Conservation (phyloP, 2,797 vertebrate species). For the Champsocephalus gunnari region DNA sequence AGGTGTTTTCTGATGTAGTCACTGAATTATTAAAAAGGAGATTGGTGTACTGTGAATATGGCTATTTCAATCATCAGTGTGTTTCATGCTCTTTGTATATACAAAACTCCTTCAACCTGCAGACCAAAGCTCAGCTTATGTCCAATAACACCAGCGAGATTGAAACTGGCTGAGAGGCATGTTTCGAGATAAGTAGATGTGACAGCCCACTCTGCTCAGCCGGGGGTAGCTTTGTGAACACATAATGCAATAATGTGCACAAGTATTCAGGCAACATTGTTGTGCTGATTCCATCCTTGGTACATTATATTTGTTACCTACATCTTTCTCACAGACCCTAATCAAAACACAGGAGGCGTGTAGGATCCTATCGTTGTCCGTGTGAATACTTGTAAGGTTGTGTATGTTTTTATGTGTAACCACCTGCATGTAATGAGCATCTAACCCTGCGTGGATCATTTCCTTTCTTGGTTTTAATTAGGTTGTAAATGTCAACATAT, state of each 20-base stretch:
- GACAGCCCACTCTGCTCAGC: slow-evolving; percentile 54
- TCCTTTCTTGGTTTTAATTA: slow-evolving; percentile 78
- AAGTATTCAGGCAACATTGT: slow-evolving; percentile 53
- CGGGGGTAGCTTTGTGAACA: slow-evolving; percentile 30
- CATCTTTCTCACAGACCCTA: slow-evolving; percentile 28
- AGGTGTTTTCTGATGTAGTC: slow-evolving; percentile 14
- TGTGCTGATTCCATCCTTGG: slow-evolving; percentile 35
- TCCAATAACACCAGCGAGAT: slow-evolving; percentile 40
- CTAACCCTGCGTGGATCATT: slow-evolving; percentile 64
- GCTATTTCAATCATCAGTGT: not conserved
- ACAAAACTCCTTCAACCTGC: slow-evolving; percentile 11
- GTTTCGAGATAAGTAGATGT: slow-evolving; percentile 60
- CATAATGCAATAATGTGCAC: slow-evolving; percentile 47
- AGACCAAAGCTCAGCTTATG: slow-evolving; percentile 32
- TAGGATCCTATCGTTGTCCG: not conserved
- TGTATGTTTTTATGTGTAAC: slow-evolving; percentile 30
- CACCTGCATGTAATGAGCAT: slow-evolving; percentile 58
- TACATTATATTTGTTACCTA: slow-evolving; percentile 49
- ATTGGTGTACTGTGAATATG: not conserved
- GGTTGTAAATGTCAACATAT: slow-evolving; percentile 82
- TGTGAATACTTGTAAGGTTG: slow-evolving; percentile 8
- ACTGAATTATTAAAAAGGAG: slow-evolving; percentile 40
- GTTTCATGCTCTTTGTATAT: slow-evolving; percentile 20
- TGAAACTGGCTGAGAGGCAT: slow-evolving; percentile 63
- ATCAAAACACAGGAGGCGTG: slow-evolving; percentile 31